phyloP scores from a whole-genome alignment of 2,113 vertebrate species.

The Callipepla squamata region DNA sequence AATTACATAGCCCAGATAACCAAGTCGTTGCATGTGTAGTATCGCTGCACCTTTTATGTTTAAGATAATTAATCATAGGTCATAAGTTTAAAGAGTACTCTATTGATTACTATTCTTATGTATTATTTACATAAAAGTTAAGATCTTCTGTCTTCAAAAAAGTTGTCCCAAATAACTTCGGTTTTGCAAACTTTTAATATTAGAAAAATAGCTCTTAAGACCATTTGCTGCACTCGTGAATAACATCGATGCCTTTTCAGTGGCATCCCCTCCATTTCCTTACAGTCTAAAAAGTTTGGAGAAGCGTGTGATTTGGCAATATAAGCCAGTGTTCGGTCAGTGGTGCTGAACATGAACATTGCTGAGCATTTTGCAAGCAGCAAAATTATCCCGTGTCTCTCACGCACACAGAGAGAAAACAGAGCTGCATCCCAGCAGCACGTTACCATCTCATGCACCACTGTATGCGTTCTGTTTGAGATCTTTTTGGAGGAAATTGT shows the following conservation, averaged over 20 bases:
- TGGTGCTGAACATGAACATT: neutral
- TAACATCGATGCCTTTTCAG: neutral
- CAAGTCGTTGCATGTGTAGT: neutral
- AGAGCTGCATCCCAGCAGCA: neutral
- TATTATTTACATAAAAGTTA: neutral
- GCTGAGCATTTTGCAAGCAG: neutral
- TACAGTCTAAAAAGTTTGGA: neutral
- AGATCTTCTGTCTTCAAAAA: neutral
- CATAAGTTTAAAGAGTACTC: neutral
- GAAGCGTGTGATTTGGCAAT: neutral
- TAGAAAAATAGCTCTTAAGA: neutral
- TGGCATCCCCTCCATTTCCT: neutral
- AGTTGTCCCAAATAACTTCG: neutral
- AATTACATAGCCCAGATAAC: neutral
- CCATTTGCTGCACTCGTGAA: neutral
- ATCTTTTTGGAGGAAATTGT: neutral
- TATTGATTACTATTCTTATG: neutral
- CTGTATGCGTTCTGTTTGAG: neutral
- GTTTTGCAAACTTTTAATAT: neutral
- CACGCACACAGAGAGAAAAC: neutral
- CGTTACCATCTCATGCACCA: neutral
- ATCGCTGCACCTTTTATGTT: neutral
- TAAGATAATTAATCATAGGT: neutral
- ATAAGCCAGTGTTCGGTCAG: neutral
- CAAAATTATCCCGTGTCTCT: neutral